Conservation (phyloP, 1,140 invertebrate genomes). For the Sipha flava region DNA sequence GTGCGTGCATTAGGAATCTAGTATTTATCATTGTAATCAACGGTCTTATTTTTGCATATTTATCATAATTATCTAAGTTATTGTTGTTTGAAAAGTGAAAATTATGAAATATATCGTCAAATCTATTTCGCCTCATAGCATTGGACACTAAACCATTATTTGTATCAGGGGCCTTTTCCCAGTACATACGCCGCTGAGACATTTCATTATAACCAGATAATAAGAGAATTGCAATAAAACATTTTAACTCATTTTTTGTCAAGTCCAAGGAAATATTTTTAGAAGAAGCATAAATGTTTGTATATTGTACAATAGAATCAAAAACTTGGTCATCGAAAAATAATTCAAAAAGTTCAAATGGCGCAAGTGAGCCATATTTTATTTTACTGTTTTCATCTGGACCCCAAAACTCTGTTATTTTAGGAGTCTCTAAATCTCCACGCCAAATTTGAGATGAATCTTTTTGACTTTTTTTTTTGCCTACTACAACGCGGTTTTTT, state of each 20-base stretch:
- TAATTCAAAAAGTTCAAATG: neutral
- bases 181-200: neutral
- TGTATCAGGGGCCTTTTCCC: constrained; percentile 26
- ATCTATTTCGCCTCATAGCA: constrained; percentile 35
- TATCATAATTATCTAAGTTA: constrained; percentile 39
- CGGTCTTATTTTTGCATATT: constrained; percentile 40
- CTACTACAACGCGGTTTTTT: neutral
- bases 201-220: neutral
- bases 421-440: too few species aligned
- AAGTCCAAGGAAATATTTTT: neutral
- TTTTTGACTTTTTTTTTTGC: too few species aligned
- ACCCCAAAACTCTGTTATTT: too few species aligned
- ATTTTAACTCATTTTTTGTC: neutral
- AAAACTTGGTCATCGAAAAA: neutral
- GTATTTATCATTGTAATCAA: constrained; percentile 40
- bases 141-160: constrained; percentile 34
- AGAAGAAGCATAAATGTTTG: neutral
- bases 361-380: too few species aligned
- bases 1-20: constrained; percentile 43
- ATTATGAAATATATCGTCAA: constrained; percentile 36
- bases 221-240: neutral
- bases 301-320: neutral
- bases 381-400: too few species aligned
- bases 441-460: too few species aligned
- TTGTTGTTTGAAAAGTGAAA: constrained; percentile 41